Evolutionary conservation across 2,888 invertebrate species (phyloP), one percentile per base, ranked within the genome.

Genomic region (Biston betularia): DNA sequence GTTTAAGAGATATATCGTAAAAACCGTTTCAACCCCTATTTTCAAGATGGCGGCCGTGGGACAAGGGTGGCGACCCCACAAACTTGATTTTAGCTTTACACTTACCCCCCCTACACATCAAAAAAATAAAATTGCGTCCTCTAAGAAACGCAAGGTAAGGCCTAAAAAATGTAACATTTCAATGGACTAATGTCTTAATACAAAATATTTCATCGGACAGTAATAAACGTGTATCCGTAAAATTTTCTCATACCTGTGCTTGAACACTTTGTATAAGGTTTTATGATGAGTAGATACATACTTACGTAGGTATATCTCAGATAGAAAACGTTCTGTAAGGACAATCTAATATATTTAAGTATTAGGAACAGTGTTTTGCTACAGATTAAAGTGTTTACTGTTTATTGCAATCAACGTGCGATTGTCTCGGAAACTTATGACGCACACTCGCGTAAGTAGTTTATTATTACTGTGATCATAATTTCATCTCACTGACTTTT

Each of bases 371-470:
- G 68, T 72, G 71, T 70, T 68, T 73, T 71, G 67, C 64, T 65
- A 66, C 74, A 77, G 73, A 68, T 56, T 65, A 68, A 68, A 62
- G 68, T 69, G 63, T 74, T 68, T 71, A 70, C 67, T 69, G 63
- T 74, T 68, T 71, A 70, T 68, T 63, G 40, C 38, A 52, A 63
- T 73, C 71, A 69, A 69, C 34, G 49, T 69, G 74, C 75, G 71
- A 78, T 72, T 77, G 85, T 86, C 82, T 86, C 84, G 79, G 79
- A 83, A 89, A 87, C 84, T 85, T 87, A 82, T 89, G 88, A 81
- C 93, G 93, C 93, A 93, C 93, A 93, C 87, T 90, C 89, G 92
- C 91, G 89, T 92, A 92, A 88, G 83, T 92, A 90, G 88, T 88
- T 86, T 84, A 87, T 89, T 89, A 87, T 87, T 91, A 90, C 89